phyloP scores from a whole-genome alignment of 1,140 invertebrate species.

The Pseudomyrmex flavicornis region DNA sequence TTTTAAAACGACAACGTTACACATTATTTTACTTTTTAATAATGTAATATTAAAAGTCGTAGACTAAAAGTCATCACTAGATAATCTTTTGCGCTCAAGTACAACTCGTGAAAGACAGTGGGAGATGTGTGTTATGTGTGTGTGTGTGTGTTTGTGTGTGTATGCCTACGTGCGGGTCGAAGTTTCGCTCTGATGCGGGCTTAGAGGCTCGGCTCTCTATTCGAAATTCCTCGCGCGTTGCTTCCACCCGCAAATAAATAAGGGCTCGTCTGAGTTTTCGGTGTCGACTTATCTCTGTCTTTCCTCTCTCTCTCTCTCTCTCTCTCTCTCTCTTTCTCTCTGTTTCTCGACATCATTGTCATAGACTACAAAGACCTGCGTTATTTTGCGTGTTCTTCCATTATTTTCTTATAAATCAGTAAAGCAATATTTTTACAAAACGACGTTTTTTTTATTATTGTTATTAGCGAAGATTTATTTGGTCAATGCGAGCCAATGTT shows the following conservation, averaged over 20 bases:
- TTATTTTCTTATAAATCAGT: background rate
- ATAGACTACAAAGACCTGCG: background rate
- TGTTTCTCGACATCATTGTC: background rate
- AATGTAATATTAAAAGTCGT: too few relatives aligned
- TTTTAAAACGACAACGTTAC: too few relatives aligned
- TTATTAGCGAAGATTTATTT: too few relatives aligned
- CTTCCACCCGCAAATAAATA: constrained; percentile 74
- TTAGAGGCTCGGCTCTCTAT: constrained; percentile 45
- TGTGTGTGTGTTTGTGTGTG: background rate
- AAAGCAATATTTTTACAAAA: too few relatives aligned
- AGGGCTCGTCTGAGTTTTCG: constrained; percentile 59
- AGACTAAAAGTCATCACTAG: too few relatives aligned
- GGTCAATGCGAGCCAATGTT: too few relatives aligned
- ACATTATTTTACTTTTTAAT: too few relatives aligned
- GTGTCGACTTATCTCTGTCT: constrained; percentile 9
- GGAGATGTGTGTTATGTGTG: background rate
- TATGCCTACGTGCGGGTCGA: constrained; percentile 39
- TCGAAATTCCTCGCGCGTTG: constrained; percentile 67
- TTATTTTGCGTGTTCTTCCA: constrained; percentile 13
- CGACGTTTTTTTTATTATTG: too few relatives aligned
- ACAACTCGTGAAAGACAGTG: too few relatives aligned
- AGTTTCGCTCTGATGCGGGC: constrained; percentile 33
- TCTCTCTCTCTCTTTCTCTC: too few relatives aligned
- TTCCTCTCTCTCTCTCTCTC: too few relatives aligned
- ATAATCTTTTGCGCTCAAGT: too few relatives aligned